A percentile compares a stretch with the other conserved stretches of the same genome.
These are phyloP conservation scores for Cyclina sinensis DNA, from an alignment of 1,140 invertebrate species.

Conservation along the genomic window DNA sequence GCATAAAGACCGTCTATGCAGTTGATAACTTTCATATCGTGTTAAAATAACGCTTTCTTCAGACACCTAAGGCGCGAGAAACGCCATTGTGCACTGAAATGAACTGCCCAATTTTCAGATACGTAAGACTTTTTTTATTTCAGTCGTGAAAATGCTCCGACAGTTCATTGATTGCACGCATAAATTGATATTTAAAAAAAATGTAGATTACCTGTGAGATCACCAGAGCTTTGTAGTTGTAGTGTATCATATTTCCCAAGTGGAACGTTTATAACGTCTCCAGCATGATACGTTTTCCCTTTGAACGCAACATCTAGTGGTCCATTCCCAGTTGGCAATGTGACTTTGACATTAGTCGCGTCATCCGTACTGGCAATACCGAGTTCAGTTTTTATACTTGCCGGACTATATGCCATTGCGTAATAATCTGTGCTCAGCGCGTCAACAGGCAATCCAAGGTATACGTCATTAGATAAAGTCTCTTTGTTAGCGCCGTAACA, in stretches of 20 bases:
- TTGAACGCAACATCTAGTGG: conserved; percentile 46
- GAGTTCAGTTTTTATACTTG: conserved; percentile 24
- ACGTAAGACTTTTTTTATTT: too few relatives aligned
- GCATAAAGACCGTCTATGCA: too few relatives aligned
- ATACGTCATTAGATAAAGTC: conserved; percentile 66
- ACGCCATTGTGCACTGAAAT: too few relatives aligned
- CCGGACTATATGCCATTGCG: conserved; percentile 43
- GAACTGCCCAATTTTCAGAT: too few relatives aligned
- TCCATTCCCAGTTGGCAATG: conserved; percentile 32
- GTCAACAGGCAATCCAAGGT: conserved; percentile 65
- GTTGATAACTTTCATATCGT: too few relatives aligned
- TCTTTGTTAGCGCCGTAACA: conserved; percentile 73
- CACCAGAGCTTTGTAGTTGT: conserved; percentile 65
- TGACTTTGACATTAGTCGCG: conserved; percentile 47
- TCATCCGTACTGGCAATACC: conserved; percentile 48
- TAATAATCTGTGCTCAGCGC: conserved; percentile 67
- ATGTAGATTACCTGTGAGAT: conserved; percentile 57
- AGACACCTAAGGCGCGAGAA: too few relatives aligned
- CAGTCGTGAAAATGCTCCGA: too few relatives aligned
- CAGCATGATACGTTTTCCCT: conserved; percentile 59
- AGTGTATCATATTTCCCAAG: conserved; percentile 65
- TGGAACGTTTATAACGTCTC: conserved; percentile 59
- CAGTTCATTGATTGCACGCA: too few relatives aligned
- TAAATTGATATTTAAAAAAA: too few relatives aligned
- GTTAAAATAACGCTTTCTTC: too few relatives aligned